Evolutionary conservation across 1,140 invertebrate genomes (phyloP), one percentile per base, ranked within the genome.

Genomic region (Aporrectodea caliginosa): DNA sequence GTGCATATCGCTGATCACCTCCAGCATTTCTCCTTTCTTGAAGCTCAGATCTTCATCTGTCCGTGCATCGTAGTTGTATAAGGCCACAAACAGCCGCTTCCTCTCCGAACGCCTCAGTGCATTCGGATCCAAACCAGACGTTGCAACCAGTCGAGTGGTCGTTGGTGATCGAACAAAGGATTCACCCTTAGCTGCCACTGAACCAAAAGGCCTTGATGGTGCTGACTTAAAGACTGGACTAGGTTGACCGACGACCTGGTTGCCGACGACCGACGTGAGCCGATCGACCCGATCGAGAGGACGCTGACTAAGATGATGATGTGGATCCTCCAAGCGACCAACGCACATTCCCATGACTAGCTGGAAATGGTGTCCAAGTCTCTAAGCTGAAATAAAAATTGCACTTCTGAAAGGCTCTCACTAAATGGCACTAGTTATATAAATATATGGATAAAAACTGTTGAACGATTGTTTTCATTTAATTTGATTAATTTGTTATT

Each of bases 1-100:
- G 88, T 96, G 94, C 78, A 95, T 98, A 90, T 99, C 96, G 90
- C 99, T 98, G 81, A 99, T 89, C 82, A 99, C 98, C 90, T 99
- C 97, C 86, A 99, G 91, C 89, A 98, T 94, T 88, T 99, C 97
- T 69, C 97, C 97, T 89, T 98, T 98, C 83, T 96, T 93, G 89
- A 99, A 98, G 89, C 95, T 97, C 77, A 99, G 90, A 89, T 99
- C 97, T 89, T 99, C 97, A 88, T 98, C 96, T 31, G 98, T 99
- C 83, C 98, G 91, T 34, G 98, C 97, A 91, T 99, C 97, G 88
- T 99, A 99, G 89, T 99, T 97, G 89, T 98, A 99, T n/a, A 99
- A 90, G 35, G 98, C 97, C 35, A 99, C 94, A 90, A 98, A 99
- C 85, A 98, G 94, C 85, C 43, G 43, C 43, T 58, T 58, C 43